Evolutionary conservation across 2,797 vertebrate species (phyloP).

Genomic region (Acanthurus leucopareius): DNA sequence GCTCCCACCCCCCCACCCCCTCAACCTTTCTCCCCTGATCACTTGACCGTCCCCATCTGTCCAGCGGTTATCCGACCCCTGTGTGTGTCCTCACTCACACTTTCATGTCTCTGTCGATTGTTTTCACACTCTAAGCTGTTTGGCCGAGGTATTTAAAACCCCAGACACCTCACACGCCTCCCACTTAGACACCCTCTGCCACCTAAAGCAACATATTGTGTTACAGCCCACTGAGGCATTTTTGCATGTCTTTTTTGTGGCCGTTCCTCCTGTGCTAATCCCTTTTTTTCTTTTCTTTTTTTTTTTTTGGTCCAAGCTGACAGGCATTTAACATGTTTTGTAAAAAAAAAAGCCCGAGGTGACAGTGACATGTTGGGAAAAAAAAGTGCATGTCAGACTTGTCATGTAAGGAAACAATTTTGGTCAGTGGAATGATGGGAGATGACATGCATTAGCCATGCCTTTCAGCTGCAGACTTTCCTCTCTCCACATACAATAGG

Average conservation of each 20-base stretch:
- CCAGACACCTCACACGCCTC: conserved; percentile 67
- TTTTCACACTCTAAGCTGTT: conserved; percentile 82
- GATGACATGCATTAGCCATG: conserved; percentile 36
- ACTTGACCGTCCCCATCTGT: conserved; percentile 81
- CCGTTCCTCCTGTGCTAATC: conserved; percentile 32
- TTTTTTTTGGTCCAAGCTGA: conserved; percentile 64
- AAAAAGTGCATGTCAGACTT: conserved; percentile 61
- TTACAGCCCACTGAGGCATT: conserved; percentile 54
- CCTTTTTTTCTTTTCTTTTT: conserved; percentile 25
- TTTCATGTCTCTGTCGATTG: conserved; percentile 81
- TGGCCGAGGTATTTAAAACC: conserved; percentile 72
- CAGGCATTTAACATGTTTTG: conserved; percentile 54
- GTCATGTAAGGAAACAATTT: conserved; percentile 62
- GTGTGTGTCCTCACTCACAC: conserved; percentile 75
- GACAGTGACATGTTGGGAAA: conserved; percentile 31
- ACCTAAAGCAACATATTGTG: conserved; percentile 69
- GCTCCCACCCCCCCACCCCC: conserved; percentile 25
- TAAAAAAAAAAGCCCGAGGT: conserved; percentile 30
- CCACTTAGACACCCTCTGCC: conserved; percentile 77
- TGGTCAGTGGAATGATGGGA: conserved; percentile 32
- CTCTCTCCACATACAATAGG: conserved; percentile 55
- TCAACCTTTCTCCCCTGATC: conserved; percentile 50
- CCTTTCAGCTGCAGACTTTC: conserved; percentile 45
- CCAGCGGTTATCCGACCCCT: conserved; percentile 78
- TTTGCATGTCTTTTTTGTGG: conserved; percentile 40